These are phyloP conservation scores for Oenanthe oenanthe DNA, from an alignment of 2,113 vertebrate genomes.

Conservation along the genomic window DNA sequence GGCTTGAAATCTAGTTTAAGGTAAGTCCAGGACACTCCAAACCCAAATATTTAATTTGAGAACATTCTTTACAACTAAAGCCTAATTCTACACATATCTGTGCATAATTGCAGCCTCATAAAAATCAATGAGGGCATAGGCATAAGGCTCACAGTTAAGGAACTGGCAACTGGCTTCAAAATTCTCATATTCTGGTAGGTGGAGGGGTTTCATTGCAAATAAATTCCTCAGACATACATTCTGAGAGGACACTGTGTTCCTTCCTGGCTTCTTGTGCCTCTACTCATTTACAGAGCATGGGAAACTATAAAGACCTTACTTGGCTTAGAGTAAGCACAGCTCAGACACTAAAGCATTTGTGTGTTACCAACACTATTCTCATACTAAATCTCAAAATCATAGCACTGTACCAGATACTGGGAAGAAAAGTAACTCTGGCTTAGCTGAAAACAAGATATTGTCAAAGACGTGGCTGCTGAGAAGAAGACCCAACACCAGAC, in stretches of 20 bases:
- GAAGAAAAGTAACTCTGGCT: background rate
- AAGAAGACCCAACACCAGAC: background rate
- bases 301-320: background rate
- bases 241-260: background rate
- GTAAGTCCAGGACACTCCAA: background rate
- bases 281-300: background rate
- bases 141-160: background rate
- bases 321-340: background rate
- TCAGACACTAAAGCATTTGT: background rate
- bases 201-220: background rate
- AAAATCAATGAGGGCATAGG: rapidly evolving
- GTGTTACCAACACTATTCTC: background rate
- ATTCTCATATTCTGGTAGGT: background rate
- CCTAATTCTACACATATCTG: background rate
- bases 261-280: background rate
- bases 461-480: background rate
- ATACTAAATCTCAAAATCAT: background rate
- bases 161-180: background rate
- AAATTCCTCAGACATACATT: background rate
- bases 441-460: background rate
- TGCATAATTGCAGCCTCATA: background rate
- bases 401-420: background rate
- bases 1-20: background rate
- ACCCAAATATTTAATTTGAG: background rate
- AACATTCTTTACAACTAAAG: background rate